These are phyloP conservation scores for Periophthalmus modestus DNA, from an alignment of 2,113 vertebrate species.

Conservation along the genomic window DNA sequence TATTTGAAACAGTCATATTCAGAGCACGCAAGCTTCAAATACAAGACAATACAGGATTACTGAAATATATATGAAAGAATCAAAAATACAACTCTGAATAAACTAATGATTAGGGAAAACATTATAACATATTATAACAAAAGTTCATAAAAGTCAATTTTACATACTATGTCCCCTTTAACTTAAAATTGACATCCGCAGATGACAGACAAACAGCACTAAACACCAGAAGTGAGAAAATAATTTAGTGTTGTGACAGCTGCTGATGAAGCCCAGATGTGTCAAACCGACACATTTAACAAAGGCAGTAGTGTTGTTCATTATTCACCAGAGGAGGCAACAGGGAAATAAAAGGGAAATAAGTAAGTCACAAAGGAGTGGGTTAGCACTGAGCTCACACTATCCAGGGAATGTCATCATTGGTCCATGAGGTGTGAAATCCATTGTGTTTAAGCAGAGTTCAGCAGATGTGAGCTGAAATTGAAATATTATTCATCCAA, in stretches of 20 bases:
- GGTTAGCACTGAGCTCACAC: conserved; percentile 56
- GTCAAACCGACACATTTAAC: conserved; percentile 31
- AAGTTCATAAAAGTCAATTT: neutral
- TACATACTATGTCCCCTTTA: neutral
- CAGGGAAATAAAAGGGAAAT: conserved; percentile 37
- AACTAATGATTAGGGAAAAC: neutral
- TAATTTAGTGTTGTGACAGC: conserved; percentile 24
- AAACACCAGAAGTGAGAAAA: conserved; percentile 18
- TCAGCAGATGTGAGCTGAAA: conserved; percentile 38
- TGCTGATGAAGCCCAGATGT: conserved; percentile 52
- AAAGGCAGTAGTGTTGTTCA: conserved; percentile 46
- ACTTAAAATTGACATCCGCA: neutral
- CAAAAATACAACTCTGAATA: neutral
- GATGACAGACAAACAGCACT: neutral
- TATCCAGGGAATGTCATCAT: conserved; percentile 49
- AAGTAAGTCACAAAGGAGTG: conserved; percentile 43
- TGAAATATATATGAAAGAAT: no score
- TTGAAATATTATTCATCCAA: conserved; percentile 16
- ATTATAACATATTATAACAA: neutral
- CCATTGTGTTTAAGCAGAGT: conserved; percentile 34
- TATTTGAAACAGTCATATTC: no score
- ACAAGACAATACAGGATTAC: no score
- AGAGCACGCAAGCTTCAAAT: no score
- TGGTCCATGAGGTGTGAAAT: conserved; percentile 56
- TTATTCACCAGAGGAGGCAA: conserved; percentile 32